Evolutionary conservation across 2,888 invertebrate species (phyloP).

Genomic region (Nemotelus nigrinus): DNA sequence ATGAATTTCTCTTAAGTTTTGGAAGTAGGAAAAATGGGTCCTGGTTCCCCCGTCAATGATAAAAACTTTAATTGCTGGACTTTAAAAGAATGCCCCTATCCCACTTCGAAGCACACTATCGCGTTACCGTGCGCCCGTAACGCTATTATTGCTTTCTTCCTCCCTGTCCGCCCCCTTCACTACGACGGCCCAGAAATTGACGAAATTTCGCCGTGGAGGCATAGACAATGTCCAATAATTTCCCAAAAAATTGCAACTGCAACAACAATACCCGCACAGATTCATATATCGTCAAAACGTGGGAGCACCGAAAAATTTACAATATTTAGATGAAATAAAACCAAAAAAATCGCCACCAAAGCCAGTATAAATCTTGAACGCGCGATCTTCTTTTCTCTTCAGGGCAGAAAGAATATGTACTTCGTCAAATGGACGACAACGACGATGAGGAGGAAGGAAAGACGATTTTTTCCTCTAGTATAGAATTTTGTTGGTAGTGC

Average conservation of each 20-base stretch:
- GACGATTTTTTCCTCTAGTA: constrained; percentile 35
- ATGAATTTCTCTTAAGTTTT: background rate
- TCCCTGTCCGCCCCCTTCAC: constrained; percentile 30
- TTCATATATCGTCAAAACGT: constrained; percentile 44
- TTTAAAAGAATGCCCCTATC: background rate
- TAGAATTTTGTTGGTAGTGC: constrained; percentile 41
- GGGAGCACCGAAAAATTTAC: constrained; percentile 40
- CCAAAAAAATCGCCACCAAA: constrained; percentile 49
- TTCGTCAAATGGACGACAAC: constrained; percentile 50
- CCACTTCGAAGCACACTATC: constrained; percentile 9
- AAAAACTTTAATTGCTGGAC: background rate
- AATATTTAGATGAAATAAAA: constrained; percentile 32
- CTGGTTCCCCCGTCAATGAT: background rate
- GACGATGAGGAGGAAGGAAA: constrained; percentile 46
- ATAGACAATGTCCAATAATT: background rate
- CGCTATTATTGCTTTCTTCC: constrained; percentile 39
- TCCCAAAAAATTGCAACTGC: constrained; percentile 3
- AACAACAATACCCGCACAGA: constrained; percentile 49
- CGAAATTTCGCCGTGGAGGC: constrained; percentile 16
- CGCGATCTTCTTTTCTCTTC: constrained; percentile 51
- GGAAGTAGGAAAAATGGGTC: constrained; percentile 1
- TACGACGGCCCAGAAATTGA: background rate
- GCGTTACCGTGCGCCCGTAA: constrained; percentile 16
- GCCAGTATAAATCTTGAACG: constrained; percentile 50
- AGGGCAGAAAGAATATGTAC: constrained; percentile 47